A percentile compares a stretch with the other conserved stretches of the same genome.
Conservation (phyloP, 2,888 invertebrate species). For the Epsilonema sp. region DNA sequence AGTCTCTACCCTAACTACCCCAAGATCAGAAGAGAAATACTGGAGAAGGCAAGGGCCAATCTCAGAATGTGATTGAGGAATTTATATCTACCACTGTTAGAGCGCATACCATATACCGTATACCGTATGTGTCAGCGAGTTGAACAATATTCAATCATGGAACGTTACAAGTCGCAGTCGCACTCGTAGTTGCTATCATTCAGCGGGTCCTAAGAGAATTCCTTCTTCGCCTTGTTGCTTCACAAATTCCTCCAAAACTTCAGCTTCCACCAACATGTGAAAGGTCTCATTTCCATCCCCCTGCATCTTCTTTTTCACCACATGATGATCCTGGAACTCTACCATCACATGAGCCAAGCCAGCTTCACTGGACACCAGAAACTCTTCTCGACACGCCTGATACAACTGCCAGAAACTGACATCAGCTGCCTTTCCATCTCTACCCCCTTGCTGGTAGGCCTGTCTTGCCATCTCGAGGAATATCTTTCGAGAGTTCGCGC, state of each 20-base stretch:
- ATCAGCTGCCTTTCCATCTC: no score
- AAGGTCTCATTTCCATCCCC: not conserved
- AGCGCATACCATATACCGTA: no score
- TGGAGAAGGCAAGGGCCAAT: conserved; percentile 50
- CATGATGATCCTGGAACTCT: not conserved
- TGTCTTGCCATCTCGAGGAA: conserved; percentile 17
- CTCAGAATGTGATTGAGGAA: conserved; percentile 25
- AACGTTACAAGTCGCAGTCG: no score
- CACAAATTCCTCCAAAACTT: not conserved
- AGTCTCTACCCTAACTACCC: conserved; percentile 53
- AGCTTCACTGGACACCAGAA: conserved; percentile 74
- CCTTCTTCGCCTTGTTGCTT: not conserved
- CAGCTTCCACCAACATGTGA: not conserved
- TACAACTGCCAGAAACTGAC: no score
- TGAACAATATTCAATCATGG: no score
- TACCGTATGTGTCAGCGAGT: no score
- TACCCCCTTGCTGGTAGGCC: no score
- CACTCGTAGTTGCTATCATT: no score
- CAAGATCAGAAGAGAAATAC: conserved; percentile 70
- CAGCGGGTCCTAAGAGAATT: no score
- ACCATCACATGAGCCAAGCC: not conserved
- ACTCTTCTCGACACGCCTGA: conserved; percentile 59
- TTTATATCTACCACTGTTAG: conserved; percentile 3
- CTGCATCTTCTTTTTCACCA: not conserved
- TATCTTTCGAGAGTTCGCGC: conserved; percentile 49